Evolutionary conservation across 2,797 vertebrate species (phyloP).

Genomic region (Anguilla pacifica): DNA sequence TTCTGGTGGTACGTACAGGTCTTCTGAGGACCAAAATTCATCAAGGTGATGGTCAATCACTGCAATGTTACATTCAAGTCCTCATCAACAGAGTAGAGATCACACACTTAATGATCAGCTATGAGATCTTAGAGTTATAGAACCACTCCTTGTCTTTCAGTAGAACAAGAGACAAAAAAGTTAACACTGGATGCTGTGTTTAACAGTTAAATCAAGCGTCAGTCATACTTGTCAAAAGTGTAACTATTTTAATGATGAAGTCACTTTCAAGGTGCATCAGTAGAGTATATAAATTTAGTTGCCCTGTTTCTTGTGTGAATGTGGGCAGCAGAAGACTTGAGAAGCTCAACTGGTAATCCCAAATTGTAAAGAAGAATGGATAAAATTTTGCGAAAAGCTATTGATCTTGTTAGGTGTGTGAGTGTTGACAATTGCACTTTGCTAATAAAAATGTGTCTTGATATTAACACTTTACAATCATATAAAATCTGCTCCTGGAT

Average conservation of each 20-base stretch:
- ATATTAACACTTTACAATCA: neutral
- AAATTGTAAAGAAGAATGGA: neutral
- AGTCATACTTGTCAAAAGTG: neutral
- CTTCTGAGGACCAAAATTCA: constrained; percentile 10
- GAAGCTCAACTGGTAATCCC: neutral
- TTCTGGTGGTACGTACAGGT: neutral
- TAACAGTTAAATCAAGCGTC: neutral
- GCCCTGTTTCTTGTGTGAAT: neutral
- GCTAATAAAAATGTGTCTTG: neutral
- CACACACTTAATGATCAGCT: neutral
- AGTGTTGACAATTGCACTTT: neutral
- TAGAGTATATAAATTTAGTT: no score
- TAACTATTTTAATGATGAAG: no score
- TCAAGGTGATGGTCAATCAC: neutral
- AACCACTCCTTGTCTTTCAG: neutral
- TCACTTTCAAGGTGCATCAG: no score
- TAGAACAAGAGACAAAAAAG: neutral
- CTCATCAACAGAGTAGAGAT: neutral
- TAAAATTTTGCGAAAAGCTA: neutral
- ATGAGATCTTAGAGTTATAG: neutral
- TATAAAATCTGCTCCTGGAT: neutral
- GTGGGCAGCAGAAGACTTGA: neutral
- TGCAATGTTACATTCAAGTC: neutral
- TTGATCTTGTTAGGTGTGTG: neutral
- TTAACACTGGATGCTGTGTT: neutral